Conservation (phyloP, 2,113 vertebrate genomes). For the Peromyscus polionotus region DNA sequence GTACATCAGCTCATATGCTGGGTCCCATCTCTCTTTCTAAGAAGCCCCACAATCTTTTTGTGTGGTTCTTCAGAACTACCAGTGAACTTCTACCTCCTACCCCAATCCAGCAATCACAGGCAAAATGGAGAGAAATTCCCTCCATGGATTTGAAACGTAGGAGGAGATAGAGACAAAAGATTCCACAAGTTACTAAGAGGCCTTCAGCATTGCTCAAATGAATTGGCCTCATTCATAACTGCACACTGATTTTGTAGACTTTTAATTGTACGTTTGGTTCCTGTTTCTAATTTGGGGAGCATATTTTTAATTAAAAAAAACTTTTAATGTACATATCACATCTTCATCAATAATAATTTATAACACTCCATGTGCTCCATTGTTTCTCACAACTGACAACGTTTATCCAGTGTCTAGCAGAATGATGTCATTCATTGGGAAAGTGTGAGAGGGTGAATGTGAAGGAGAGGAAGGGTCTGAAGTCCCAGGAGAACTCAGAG, state of each 20-base stretch:
- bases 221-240: neutral
- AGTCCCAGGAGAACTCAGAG: neutral
- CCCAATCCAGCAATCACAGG: neutral
- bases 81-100: neutral
- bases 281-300: neutral
- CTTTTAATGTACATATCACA: neutral
- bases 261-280: neutral
- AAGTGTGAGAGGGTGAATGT: too few species aligned
- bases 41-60: neutral
- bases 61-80: neutral
- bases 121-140: neutral
- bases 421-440: neutral
- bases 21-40: neutral
- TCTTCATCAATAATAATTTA: slow-evolving; percentile 4
- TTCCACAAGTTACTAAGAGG: neutral
- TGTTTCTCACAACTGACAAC: neutral
- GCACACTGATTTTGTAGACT: neutral
- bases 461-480: neutral
- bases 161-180: neutral
- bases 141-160: neutral
- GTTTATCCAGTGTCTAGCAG: neutral
- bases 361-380: neutral
- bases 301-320: neutral
- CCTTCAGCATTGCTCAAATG: neutral
- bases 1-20: neutral